Conservation (phyloP, 2,113 vertebrate species). For the Eurypyga helias region DNA sequence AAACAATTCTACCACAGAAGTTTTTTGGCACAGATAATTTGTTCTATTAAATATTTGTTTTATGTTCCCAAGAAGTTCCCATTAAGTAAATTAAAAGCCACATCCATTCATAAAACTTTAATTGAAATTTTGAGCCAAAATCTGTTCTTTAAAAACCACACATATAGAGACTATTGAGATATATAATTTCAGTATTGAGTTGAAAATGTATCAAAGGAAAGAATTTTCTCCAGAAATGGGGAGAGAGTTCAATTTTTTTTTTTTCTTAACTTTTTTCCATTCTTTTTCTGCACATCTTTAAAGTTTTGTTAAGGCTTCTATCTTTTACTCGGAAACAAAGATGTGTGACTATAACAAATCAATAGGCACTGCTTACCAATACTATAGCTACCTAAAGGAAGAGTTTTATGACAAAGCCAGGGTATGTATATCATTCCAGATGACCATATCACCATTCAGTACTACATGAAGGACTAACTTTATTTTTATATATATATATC, state of each 20-base stretch:
- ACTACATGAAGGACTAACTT: not conserved
- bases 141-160: not conserved
- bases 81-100: not conserved
- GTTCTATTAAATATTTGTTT: not conserved
- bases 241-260: not conserved
- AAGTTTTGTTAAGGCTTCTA: not conserved
- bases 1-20: not conserved
- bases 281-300: not conserved
- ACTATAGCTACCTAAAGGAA: not conserved
- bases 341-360: not conserved
- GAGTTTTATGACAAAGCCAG: not conserved
- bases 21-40: not conserved
- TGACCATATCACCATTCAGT: not conserved
- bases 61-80: not conserved
- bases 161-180: not conserved
- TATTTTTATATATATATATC: not conserved
- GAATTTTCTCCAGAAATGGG: not conserved
- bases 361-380: not conserved
- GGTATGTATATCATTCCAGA: not conserved
- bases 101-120: not conserved
- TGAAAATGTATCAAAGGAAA: not conserved
- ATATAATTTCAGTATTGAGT: not conserved
- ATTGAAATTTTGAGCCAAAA: not conserved
- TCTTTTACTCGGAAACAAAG: not conserved
- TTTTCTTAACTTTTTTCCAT: not conserved